phyloP scores from a whole-genome alignment of 2,113 vertebrate species.

The Pelusios castaneus region DNA sequence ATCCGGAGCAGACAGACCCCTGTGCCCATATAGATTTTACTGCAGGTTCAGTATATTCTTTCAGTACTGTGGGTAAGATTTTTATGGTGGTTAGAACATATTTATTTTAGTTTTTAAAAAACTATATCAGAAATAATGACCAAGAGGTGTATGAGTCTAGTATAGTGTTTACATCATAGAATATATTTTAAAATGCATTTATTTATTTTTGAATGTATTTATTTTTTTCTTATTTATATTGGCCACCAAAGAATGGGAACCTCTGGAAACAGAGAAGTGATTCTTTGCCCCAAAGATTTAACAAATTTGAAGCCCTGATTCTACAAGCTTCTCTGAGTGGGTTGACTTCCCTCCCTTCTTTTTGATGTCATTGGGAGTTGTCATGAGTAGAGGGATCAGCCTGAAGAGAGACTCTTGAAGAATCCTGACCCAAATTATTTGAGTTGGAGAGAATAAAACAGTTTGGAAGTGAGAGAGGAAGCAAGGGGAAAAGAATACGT shows the following conservation, averaged over 20 bases:
- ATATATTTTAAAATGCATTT: neutral
- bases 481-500: neutral
- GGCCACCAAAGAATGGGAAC: neutral
- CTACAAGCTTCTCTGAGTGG: neutral
- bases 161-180: too few relatives aligned
- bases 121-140: too few relatives aligned
- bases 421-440: conserved; percentile 15
- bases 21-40: neutral
- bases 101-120: too few relatives aligned
- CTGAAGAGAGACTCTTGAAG: neutral
- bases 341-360: neutral
- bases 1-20: neutral
- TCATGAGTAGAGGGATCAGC: neutral
- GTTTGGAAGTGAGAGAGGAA: neutral
- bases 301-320: neutral
- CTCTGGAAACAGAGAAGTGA: neutral
- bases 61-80: neutral
- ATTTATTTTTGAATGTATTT: neutral
- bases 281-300: neutral
- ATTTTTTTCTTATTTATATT: neutral
- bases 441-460: neutral
- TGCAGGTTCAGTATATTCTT: neutral
- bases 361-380: neutral
- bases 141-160: too few relatives aligned
- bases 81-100: neutral